A percentile compares a stretch with the other conserved stretches of the same genome.
Conservation (phyloP, 2,113 vertebrate species). For the Pungitius pungitius region DNA sequence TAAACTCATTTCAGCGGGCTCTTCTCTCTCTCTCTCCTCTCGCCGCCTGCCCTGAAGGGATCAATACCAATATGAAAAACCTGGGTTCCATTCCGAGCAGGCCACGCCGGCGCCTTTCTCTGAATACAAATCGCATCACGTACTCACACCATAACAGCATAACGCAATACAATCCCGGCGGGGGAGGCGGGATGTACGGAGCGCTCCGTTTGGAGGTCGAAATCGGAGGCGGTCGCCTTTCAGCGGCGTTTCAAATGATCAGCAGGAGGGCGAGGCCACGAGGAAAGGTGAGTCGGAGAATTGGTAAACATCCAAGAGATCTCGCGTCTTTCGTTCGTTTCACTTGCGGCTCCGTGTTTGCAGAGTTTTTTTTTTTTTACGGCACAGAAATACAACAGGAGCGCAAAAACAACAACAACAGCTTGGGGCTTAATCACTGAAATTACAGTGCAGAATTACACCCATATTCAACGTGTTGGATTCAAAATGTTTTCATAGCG, state of each 20-base stretch:
- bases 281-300: slow-evolving; percentile 50
- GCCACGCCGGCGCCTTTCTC: slow-evolving; percentile 69
- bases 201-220: slow-evolving; percentile 63
- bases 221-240: slow-evolving; percentile 62
- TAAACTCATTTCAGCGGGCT: slow-evolving; percentile 80
- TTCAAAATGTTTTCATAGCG: slow-evolving; percentile 32
- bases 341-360: slow-evolving; percentile 35
- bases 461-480: slow-evolving; percentile 23
- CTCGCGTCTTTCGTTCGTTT: slow-evolving; percentile 47
- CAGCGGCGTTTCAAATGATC: slow-evolving; percentile 63
- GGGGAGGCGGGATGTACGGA: slow-evolving; percentile 57
- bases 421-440: slow-evolving; percentile 53
- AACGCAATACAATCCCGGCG: slow-evolving; percentile 61
- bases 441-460: slow-evolving; percentile 43
- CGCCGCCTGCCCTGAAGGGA: slow-evolving; percentile 74
- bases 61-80: slow-evolving; percentile 85
- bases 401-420: slow-evolving; percentile 29
- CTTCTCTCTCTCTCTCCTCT: slow-evolving; percentile 53
- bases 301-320: slow-evolving; percentile 70
- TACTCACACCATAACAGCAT: slow-evolving; percentile 59
- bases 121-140: slow-evolving; percentile 82
- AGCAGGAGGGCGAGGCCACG: slow-evolving; percentile 42
- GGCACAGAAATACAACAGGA: slow-evolving; percentile 22
- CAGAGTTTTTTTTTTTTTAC: slow-evolving; percentile 21
- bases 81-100: slow-evolving; percentile 79